Evolutionary conservation across 2,888 invertebrate genomes (phyloP).

Genomic region (Tetranychus truncatus): DNA sequence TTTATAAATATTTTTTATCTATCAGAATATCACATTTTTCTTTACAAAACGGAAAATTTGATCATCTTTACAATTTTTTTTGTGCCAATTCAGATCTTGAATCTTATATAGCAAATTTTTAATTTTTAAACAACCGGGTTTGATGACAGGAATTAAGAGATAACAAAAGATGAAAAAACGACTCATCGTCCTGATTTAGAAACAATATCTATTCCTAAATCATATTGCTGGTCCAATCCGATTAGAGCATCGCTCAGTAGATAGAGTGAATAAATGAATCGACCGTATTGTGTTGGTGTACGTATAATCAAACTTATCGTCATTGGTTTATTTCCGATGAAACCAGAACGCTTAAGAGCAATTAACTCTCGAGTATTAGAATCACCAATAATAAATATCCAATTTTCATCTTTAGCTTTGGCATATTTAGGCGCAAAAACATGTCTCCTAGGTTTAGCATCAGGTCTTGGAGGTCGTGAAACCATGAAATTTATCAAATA

Average conservation of each 20-base stretch:
- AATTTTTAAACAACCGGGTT: no score
- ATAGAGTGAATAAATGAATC: constrained; percentile 57
- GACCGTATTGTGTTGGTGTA: constrained; percentile 43
- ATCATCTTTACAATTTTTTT: neutral
- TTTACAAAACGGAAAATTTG: neutral
- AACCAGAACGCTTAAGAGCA: constrained; percentile 54
- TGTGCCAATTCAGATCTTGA: no score
- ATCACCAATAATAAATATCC: constrained; percentile 72
- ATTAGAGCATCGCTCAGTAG: constrained; percentile 79
- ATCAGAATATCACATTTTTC: neutral
- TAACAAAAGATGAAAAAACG: no score
- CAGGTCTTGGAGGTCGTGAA: constrained; percentile 14
- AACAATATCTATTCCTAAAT: constrained; percentile 25
- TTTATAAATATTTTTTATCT: neutral
- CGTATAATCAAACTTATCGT: constrained; percentile 41
- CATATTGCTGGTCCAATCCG: constrained; percentile 77
- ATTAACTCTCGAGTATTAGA: constrained; percentile 50
- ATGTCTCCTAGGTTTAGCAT: constrained; percentile 32
- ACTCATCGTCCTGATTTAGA: neutral
- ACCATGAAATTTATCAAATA: constrained; percentile 45
- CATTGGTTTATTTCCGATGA: constrained; percentile 22
- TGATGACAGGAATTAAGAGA: no score
- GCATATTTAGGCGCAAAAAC: constrained; percentile 69
- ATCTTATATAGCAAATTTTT: no score
- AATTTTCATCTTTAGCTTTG: constrained; percentile 84